Percentiles rank a stretch among this genome's conserved stretches.
Conservation (phyloP, 2,888 invertebrate genomes). For the Zhuqinia jingwanae region DNA sequence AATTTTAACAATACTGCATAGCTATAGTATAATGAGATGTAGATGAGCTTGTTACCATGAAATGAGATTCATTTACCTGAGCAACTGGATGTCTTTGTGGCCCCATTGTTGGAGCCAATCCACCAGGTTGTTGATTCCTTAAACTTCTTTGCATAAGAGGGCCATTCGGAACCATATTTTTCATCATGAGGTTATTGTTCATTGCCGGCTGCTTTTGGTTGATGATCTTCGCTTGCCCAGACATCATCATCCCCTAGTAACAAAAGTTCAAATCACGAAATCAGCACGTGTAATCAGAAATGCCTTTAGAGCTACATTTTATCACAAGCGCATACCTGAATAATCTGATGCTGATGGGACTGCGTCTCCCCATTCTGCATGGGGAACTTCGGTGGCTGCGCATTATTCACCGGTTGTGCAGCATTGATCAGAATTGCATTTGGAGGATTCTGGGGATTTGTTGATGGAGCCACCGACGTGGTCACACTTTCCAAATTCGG, state of each 20-base stretch:
- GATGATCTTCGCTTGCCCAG: constrained; percentile 72
- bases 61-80: constrained; percentile 71
- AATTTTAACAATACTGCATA: too few species aligned
- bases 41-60: too few species aligned
- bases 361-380: constrained; percentile 79
- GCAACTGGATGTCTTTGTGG: constrained; percentile 76
- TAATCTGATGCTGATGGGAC: constrained; percentile 81
- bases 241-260: constrained; percentile 78
- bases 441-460: constrained; percentile 62
- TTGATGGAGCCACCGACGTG: constrained; percentile 90
- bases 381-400: constrained; percentile 78
- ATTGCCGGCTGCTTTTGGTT: constrained; percentile 78
- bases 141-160: constrained; percentile 76
- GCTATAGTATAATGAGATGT: too few species aligned
- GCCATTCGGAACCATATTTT: constrained; percentile 78
- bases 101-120: constrained; percentile 75
- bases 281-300: not conserved
- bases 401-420: constrained; percentile 62
- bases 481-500: constrained; percentile 83
- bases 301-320: not conserved
- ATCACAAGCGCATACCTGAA: constrained; percentile 82
- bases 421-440: constrained; percentile 66
- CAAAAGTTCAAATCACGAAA: not conserved
- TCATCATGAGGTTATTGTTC: constrained; percentile 78
- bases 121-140: constrained; percentile 74